Base-by-base conservation (phyloP, 2,888 invertebrate species). In the Romanomermis culicivorax region DNA sequence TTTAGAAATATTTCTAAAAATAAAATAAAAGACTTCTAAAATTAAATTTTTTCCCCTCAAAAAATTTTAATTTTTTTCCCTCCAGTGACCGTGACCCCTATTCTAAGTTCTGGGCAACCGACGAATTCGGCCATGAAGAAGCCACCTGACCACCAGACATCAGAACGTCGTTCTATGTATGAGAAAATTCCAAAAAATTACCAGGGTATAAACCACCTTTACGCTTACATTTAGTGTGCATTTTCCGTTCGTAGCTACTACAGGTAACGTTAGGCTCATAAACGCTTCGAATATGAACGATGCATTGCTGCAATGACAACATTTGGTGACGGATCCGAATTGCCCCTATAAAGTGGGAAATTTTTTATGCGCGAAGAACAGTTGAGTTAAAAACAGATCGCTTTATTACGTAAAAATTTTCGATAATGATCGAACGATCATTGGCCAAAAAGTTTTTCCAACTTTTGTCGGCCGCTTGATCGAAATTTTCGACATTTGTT, bases 251-350 rank as follows among this genome's bases (percentile, higher is more conserved):
- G 57, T 58, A 57, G 76, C 75, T 2, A 83, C 82, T 64, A 85
- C 74, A 57, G 85, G 85, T 52, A 87, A 73, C 23, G 85, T 83
- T 50, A 88, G 75, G 71, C 82, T 83, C 64, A 82, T 83, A 71
- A 86, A 87, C 17, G 82, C 80, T 69, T 88, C 86, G 70, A 85
- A 86, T 0, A 83, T 86, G 58, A 80, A 79, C 53, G 85, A 85
- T 64, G 78, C 77, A 64, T 81, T 78, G 56, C 73, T 71, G 71
- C 88, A 88, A 4, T 74, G 75, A 1, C 76, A 72, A 70, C 88
- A 88, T 54, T 76, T 77, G 1, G 87, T 79, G 0, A 82, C 83
- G 17, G 85, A 85, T 64, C 79, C 79, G 61, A 84, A 78, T 73
- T 85, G 83, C 0, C 87, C 87, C 74, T 83, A 72, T 88, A 88